Evolutionary conservation across 2,888 invertebrate species (phyloP), one percentile per base, ranked within the genome.

Genomic region (Sericinus montela): DNA sequence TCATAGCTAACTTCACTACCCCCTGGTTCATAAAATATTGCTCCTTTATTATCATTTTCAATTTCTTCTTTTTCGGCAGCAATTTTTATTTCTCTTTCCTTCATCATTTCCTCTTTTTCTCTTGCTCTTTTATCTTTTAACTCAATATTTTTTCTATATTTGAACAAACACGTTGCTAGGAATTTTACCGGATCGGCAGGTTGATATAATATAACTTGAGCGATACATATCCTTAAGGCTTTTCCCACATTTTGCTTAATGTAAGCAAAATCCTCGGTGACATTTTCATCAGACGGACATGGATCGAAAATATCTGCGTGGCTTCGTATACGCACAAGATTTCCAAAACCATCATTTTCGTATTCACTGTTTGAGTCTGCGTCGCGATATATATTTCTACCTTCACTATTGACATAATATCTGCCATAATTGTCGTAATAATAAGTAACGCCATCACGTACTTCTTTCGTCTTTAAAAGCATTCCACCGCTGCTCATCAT

Each of bases 321-420:
- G 52, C 79, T 85, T 32, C 79, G 77, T 56, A 83, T 77, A 42
- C 86, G 79, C 1, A 89, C 85, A n/a, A 89, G 64, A 57, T 88
- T 89, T 36, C 89, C 89, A 50, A 88, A 69, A 0, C 80, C 88
- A 67, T 89, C 89, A 54, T 78, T 79, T 69, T 89, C 86, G 55
- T 85, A 89, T 60, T 88, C 88, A 67, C 85, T 88, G 1, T 59
- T 40, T 35, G 75, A 49, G 61, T 83, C 87, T 45, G 56, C 57
- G 14, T 89, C 88, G 14, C 77, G 68, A 60, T 89, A 89, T 55
- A 89, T 75, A 59, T 75, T 77, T 63, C 80, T 83, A n/a, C 84
- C 86, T 43, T 75, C 65, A 1, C 60, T 59, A 55, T 87, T 70
- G 19, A 84, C 67, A 53, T 80, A 87, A 59, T 86, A 88, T 13